Evolutionary conservation across 2,113 vertebrate species (phyloP).

Genomic region (Brachyistius frenatus): DNA sequence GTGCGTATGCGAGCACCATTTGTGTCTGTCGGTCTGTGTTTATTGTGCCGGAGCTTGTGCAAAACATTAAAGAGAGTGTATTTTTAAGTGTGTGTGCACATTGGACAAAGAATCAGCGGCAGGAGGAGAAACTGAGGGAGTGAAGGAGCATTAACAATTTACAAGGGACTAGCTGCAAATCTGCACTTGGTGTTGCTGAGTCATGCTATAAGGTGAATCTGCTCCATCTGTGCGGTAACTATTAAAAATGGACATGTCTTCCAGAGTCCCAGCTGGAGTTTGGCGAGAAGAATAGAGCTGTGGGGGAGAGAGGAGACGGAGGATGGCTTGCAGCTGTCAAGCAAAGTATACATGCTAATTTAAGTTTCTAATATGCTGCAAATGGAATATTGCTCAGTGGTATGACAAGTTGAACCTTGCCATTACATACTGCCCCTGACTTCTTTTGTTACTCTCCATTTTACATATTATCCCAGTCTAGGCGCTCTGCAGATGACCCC

Average conservation of each 20-base stretch:
- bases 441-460: slow-evolving; percentile 3
- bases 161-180: slow-evolving; percentile 50
- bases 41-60: slow-evolving; percentile 5
- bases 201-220: slow-evolving; percentile 55
- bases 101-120: neutral
- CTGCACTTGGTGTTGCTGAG: slow-evolving; percentile 56
- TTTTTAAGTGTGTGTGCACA: neutral
- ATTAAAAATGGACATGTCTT: slow-evolving; percentile 66
- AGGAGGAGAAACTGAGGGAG: slow-evolving; percentile 14
- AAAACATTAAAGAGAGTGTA: neutral
- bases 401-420: slow-evolving; percentile 20
- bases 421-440: slow-evolving; percentile 8
- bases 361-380: slow-evolving; percentile 26
- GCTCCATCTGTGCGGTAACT: slow-evolving; percentile 55
- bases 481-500: slow-evolving; percentile 55
- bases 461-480: slow-evolving; percentile 22
- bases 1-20: neutral
- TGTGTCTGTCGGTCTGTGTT: slow-evolving; percentile 1
- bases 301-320: neutral
- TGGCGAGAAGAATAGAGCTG: slow-evolving; percentile 15
- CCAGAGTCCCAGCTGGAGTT: slow-evolving; percentile 43
- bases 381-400: slow-evolving; percentile 5
- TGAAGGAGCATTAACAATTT: slow-evolving; percentile 47
- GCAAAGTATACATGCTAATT: slow-evolving; percentile 23
- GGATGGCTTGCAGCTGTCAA: slow-evolving; percentile 17